phyloP scores from a whole-genome alignment of 2,113 vertebrate species.

The Speoplatyrhinus poulsoni region DNA sequence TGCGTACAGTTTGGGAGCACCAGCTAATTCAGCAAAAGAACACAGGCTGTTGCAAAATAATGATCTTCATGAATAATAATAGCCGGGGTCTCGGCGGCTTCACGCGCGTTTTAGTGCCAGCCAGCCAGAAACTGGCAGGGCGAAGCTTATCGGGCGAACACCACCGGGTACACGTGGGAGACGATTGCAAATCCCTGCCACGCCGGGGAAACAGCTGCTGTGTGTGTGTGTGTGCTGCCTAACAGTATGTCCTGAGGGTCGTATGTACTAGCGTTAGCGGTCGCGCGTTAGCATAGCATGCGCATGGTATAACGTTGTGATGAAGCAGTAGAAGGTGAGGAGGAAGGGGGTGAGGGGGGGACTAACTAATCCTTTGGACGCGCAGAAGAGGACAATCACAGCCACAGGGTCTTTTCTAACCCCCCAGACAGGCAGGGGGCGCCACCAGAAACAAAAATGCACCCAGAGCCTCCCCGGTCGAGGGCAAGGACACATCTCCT shows the following conservation, averaged over 20 bases:
- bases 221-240: constrained; percentile 31
- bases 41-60: constrained; percentile 63
- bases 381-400: constrained; percentile 47
- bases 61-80: constrained; percentile 70
- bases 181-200: constrained; percentile 54
- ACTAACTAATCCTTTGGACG: constrained; percentile 43
- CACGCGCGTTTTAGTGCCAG: constrained; percentile 55
- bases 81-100: constrained; percentile 58
- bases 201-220: constrained; percentile 50
- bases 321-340: not conserved
- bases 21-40: constrained; percentile 52
- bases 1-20: constrained; percentile 43
- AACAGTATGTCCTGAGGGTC: constrained; percentile 46
- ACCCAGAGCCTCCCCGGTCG: constrained; percentile 29
- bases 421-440: constrained; percentile 24
- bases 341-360: not conserved
- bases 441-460: constrained; percentile 4
- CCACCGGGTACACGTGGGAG: constrained; percentile 57
- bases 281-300: not conserved
- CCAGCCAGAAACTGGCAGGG: constrained; percentile 60
- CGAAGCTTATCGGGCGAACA: constrained; percentile 63
- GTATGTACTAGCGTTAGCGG: constrained; percentile 34
- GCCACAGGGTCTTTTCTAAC: constrained; percentile 41
- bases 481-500: constrained; percentile 55
- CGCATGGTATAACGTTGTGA: constrained; percentile 21